phyloP scores from a whole-genome alignment of 2,888 invertebrate genomes.

The Microchrysa polita region DNA sequence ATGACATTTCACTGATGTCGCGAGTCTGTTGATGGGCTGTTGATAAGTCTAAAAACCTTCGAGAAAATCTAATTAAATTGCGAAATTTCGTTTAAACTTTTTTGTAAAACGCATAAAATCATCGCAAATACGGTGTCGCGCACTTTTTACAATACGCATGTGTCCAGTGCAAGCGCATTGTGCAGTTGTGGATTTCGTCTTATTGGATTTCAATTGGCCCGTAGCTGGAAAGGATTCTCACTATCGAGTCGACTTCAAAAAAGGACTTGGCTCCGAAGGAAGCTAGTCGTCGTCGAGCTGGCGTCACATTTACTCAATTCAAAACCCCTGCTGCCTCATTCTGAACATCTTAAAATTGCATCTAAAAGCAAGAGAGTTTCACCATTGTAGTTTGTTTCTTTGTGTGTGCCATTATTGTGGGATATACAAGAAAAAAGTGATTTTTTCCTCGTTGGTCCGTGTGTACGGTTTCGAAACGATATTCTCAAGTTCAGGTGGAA shows the following conservation, averaged over 20 bases:
- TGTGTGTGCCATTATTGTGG: background rate
- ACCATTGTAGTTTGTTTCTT: background rate
- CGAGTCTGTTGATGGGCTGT: too few species aligned
- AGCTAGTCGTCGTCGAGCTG: conserved; percentile 41
- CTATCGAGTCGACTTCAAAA: conserved; percentile 42
- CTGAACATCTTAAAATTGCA: background rate
- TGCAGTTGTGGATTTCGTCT: conserved; percentile 28
- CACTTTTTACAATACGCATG: conserved; percentile 48
- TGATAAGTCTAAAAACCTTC: too few species aligned
- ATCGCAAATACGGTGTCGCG: background rate
- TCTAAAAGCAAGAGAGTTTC: background rate
- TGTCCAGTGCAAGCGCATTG: conserved; percentile 47
- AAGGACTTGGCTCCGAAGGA: conserved; percentile 45
- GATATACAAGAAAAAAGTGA: background rate
- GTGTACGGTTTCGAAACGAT: background rate
- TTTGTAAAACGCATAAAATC: background rate
- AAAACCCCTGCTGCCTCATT: background rate
- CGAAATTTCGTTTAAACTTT: too few species aligned
- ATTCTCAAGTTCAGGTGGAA: background rate
- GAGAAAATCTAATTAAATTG: too few species aligned
- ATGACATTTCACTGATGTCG: too few species aligned
- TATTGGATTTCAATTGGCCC: conserved; percentile 25
- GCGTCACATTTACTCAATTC: conserved; percentile 27
- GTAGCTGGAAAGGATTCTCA: conserved; percentile 21
- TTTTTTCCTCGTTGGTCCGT: background rate